A percentile compares a stretch with the other conserved stretches of the same genome.
Evolutionary conservation across 2,888 invertebrate genomes (phyloP).

Genomic region (Ochropacha duplaris): DNA sequence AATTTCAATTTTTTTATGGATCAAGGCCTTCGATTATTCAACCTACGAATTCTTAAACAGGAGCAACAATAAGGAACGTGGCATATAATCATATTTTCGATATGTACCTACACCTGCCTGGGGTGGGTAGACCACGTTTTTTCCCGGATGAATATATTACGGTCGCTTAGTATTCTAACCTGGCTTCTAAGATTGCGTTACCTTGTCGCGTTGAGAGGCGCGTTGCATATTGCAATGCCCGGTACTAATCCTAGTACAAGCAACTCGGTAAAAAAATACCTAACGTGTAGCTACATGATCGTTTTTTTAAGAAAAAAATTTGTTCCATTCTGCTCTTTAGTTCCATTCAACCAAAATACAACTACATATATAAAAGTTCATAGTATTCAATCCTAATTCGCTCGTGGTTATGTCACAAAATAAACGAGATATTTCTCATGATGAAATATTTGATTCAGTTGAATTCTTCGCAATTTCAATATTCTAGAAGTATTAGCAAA

Average conservation of each 20-base stretch:
- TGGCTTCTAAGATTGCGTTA: constrained; percentile 61
- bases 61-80: constrained; percentile 24
- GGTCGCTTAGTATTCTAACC: constrained; percentile 61
- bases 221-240: constrained; percentile 61
- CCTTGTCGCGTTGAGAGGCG: constrained; percentile 65
- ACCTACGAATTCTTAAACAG: constrained; percentile 18
- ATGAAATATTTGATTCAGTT: background rate
- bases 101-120: constrained; percentile 14
- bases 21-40: constrained; percentile 8
- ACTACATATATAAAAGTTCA: too few species aligned
- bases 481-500: too few species aligned
- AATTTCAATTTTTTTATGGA: background rate
- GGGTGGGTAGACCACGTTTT: constrained; percentile 53
- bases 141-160: constrained; percentile 69
- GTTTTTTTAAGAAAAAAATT: too few species aligned
- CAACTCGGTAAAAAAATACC: constrained; percentile 12
- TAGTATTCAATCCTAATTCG: background rate
- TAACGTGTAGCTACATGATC: background rate
- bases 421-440: background rate
- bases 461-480: background rate
- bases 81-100: constrained; percentile 32
- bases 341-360: too few species aligned
- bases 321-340: too few species aligned
- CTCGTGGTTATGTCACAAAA: background rate
- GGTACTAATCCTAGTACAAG: constrained; percentile 29